A percentile compares a stretch with the other conserved stretches of the same genome.
phyloP scores from a whole-genome alignment of 2,113 vertebrate species.

The Trogon surrucura region DNA sequence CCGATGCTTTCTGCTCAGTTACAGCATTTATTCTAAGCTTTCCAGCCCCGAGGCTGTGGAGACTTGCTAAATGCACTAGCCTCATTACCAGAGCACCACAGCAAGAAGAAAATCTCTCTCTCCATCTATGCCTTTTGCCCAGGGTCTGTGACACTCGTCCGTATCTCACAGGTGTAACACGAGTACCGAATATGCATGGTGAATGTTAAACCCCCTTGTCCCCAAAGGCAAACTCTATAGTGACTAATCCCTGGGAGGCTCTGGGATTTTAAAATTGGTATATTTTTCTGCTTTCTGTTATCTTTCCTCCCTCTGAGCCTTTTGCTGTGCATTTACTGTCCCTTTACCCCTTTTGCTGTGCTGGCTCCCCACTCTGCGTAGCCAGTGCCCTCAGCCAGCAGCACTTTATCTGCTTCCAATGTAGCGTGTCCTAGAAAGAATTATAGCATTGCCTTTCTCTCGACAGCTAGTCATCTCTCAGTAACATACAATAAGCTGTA shows the following conservation, averaged over 20 bases:
- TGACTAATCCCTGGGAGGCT: conserved; percentile 24
- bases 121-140: not conserved
- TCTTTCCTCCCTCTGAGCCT: not conserved
- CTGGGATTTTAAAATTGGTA: conserved; percentile 13
- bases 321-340: conserved; percentile 7
- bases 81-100: not conserved
- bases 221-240: not conserved
- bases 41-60: not conserved
- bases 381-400: conserved; percentile 34
- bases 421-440: conserved; percentile 54
- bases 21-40: conserved; percentile 23
- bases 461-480: conserved; percentile 47
- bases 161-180: conserved; percentile 20
- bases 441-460: conserved; percentile 51
- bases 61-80: not conserved
- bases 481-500: conserved; percentile 69
- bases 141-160: conserved; percentile 15
- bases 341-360: not conserved
- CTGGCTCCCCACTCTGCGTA: not conserved
- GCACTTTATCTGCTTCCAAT: conserved; percentile 36
- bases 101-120: not conserved
- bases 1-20: conserved; percentile 22
- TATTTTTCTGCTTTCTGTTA: conserved; percentile 36
- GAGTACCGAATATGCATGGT: not conserved
- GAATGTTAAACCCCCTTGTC: conserved; percentile 17